Evolutionary conservation across 2,113 vertebrate genomes (phyloP).

Genomic region (Casuarius casuarius): DNA sequence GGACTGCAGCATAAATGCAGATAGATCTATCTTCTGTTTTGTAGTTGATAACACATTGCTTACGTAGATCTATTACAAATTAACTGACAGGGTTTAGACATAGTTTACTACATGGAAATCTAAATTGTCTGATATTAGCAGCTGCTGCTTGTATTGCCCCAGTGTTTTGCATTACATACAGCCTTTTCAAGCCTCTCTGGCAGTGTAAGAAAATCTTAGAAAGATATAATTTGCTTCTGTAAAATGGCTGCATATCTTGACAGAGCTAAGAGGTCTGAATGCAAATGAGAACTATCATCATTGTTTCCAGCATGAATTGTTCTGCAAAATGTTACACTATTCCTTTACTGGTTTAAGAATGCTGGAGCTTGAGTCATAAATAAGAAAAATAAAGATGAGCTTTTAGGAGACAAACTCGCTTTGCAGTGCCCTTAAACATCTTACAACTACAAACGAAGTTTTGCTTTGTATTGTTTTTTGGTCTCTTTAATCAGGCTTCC

Average conservation of each 20-base stretch:
- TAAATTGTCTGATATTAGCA: slow-evolving; percentile 1
- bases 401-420: not conserved
- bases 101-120: not conserved
- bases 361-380: not conserved
- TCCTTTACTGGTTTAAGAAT: not conserved
- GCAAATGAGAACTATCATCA: not conserved
- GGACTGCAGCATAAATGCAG: not conserved
- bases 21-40: not conserved
- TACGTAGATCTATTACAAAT: not conserved
- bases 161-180: not conserved
- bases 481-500: not conserved
- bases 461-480: not conserved
- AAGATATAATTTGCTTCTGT: not conserved
- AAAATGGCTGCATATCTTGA: not conserved
- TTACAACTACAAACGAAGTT: not conserved
- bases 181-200: not conserved
- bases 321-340: not conserved
- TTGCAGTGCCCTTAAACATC: not conserved
- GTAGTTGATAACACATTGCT: not conserved
- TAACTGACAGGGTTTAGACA: not conserved
- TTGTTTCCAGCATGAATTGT: not conserved
- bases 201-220: not conserved
- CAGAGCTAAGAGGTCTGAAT: not conserved
- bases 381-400: not conserved
- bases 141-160: not conserved